Evolutionary conservation across 2,888 invertebrate species (phyloP).

Genomic region (Cheiracanthium punctorium): DNA sequence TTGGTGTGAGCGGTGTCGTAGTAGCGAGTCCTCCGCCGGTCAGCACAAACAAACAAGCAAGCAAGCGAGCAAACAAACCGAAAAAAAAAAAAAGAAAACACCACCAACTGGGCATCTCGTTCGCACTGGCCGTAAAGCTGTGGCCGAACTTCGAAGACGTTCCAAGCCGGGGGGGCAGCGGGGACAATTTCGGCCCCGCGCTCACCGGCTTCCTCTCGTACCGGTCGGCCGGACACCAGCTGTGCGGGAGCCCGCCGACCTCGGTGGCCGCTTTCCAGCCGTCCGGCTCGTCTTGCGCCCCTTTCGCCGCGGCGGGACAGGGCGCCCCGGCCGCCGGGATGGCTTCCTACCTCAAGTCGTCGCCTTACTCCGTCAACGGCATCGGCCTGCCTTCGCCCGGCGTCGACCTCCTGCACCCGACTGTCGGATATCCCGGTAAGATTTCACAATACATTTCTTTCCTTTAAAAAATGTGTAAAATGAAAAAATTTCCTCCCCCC

Average conservation of each 20-base stretch:
- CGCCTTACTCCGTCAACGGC: constrained; percentile 73
- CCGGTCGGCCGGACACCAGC: constrained; percentile 63
- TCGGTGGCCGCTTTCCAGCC: constrained; percentile 70
- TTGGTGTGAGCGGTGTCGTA: neutral
- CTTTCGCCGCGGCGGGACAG: constrained; percentile 63
- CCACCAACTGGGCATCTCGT: constrained; percentile 11
- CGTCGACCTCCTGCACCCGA: constrained; percentile 82
- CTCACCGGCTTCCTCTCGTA: constrained; percentile 70
- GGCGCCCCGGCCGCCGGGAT: constrained; percentile 67
- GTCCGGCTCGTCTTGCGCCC: constrained; percentile 59
- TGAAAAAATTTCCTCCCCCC: too few relatives aligned
- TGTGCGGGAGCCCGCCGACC: constrained; percentile 67
- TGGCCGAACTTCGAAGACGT: constrained; percentile 71
- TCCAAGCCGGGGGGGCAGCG: constrained; percentile 70
- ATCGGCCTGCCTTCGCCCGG: constrained; percentile 80
- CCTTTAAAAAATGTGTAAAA: too few relatives aligned
- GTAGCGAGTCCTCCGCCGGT: neutral
- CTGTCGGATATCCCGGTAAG: constrained; percentile 81
- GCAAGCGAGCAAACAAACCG: too few relatives aligned
- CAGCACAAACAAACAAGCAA: too few relatives aligned
- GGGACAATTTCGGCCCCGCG: constrained; percentile 70
- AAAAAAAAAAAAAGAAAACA: too few relatives aligned
- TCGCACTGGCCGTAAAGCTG: constrained; percentile 70
- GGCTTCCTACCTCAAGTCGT: constrained; percentile 72
- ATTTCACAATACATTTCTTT: too few relatives aligned